Conservation (phyloP, 53 echinoderm and acorn worm genomes). For the Paelopatides confundens region DNA sequence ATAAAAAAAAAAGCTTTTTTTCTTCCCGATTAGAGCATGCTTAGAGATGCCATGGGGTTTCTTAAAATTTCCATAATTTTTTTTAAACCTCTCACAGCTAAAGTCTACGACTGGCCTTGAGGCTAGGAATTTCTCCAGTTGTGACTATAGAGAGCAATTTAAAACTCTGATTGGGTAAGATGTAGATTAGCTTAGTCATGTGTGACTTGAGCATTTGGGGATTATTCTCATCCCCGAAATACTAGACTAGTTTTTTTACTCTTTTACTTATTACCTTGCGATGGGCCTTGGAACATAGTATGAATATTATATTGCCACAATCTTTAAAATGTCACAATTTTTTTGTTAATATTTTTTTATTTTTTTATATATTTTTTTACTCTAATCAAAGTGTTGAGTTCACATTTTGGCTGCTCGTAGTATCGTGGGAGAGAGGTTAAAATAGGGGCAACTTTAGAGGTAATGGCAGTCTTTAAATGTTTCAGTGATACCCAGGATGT, state of each 20-base stretch:
- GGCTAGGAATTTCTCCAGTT: neutral
- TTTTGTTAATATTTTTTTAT: too few relatives aligned
- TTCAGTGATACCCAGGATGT: neutral
- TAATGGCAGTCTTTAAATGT: neutral
- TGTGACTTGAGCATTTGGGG: constrained; percentile 8
- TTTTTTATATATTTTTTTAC: too few relatives aligned
- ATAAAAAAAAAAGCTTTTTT: neutral
- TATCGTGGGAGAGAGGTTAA: neutral
- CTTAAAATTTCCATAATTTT: constrained; percentile 20
- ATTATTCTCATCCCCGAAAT: neutral
- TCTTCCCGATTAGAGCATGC: neutral
- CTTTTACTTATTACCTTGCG: neutral
- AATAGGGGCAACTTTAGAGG: neutral
- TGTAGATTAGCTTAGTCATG: constrained; percentile 14
- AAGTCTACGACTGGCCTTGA: constrained; percentile 13
- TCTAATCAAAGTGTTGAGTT: neutral
- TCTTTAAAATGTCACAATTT: neutral
- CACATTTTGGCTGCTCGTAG: neutral
- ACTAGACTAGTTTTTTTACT: too few relatives aligned
- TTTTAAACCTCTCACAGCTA: constrained; percentile 1
- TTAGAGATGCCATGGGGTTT: constrained; percentile 2
- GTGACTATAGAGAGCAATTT: neutral
- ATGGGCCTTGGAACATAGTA: constrained; percentile 24
- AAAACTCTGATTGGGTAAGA: neutral
- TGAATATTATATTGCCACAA: constrained; percentile 29